Base-by-base conservation (phyloP, 2,113 vertebrate genomes). In the Theristicus caerulescens region DNA sequence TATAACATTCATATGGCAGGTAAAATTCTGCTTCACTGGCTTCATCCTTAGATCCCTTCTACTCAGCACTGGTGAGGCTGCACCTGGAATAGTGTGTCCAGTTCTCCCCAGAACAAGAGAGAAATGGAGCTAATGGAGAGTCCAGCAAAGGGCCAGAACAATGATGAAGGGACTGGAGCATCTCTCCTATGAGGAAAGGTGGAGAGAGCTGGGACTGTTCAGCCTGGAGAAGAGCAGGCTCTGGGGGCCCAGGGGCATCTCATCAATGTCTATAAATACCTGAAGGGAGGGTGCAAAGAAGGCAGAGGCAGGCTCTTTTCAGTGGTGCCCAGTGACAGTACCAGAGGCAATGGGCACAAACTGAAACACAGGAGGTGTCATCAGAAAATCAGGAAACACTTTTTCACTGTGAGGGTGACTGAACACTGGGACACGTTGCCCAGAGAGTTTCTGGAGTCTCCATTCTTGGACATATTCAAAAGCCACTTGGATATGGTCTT, bases 371-470 rank as follows among this genome's bases (percentile, higher is more conserved):
- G 44, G 4, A 26, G 36, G 31, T 26, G 15, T 7, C 4, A 1
- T 18, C 2, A 6, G 46, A 55, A 61, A 8, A 32, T 12, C 16
- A 3, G n/a, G 32, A 77, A 61, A 55, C 18, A 29, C 38, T 80
- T 76, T 16, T n/a, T 20, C 40, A 4, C 51, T 46, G 20, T 44
- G 27, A 44, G 6, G 9, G 18, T 82, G 40, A 36, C 67, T 4
- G 5, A 77, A 13, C 36, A n/a, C 17, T 0, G 1, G 16, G 0
- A 1, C 27, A 27, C n/a, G 12, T 34, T 71, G 21, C 46, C 38
- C 22, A 9, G 31, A 70, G 8, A 44, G 6, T 7, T 1, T 66
- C 16, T 38, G 24, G 22, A 31, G 31, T 54, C 25, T 67, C 27
- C 7, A 2, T 46, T 26, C 8, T 34, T 32, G 26, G 3, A 25